Evolutionary conservation across 1,140 invertebrate species (phyloP).

Genomic region (Homalodisca vitripennis): DNA sequence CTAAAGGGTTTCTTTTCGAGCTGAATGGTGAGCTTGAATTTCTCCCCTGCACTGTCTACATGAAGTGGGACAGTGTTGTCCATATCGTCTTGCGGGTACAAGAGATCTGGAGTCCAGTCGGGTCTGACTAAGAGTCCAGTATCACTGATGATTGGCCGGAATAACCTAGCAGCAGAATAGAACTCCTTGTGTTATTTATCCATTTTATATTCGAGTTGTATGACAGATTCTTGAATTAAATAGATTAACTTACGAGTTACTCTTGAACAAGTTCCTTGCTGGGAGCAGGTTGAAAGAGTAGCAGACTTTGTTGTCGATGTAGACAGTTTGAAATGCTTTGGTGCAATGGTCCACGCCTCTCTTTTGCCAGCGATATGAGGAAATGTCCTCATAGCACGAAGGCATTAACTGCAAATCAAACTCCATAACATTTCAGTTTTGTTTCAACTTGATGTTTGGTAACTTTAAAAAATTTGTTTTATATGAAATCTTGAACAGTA

Average conservation of each 20-base stretch:
- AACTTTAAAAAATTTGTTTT: too few species aligned
- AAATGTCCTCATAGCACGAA: not conserved
- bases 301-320: constrained; percentile 4
- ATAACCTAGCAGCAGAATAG: too few species aligned
- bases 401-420: constrained; percentile 1
- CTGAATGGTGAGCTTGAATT: not conserved
- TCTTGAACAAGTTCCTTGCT: not conserved
- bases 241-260: not conserved
- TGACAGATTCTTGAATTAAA: too few species aligned
- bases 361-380: not conserved
- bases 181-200: too few species aligned
- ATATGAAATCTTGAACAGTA: too few species aligned
- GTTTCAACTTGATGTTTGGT: too few species aligned
- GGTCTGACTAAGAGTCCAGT: not conserved
- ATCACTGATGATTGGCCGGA: not conserved
- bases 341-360: not conserved
- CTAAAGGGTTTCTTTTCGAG: not conserved
- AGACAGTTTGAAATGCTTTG: constrained; percentile 4
- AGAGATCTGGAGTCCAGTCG: not conserved
- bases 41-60: not conserved
- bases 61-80: not conserved
- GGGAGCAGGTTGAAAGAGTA: constrained; percentile 6
- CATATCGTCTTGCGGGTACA: not conserved
- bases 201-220: too few species aligned
- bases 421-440: too few species aligned